Percentiles rank a stretch among this genome's conserved stretches.
Conservation (phyloP, 2,113 vertebrate genomes). For the Panurus biarmicus region DNA sequence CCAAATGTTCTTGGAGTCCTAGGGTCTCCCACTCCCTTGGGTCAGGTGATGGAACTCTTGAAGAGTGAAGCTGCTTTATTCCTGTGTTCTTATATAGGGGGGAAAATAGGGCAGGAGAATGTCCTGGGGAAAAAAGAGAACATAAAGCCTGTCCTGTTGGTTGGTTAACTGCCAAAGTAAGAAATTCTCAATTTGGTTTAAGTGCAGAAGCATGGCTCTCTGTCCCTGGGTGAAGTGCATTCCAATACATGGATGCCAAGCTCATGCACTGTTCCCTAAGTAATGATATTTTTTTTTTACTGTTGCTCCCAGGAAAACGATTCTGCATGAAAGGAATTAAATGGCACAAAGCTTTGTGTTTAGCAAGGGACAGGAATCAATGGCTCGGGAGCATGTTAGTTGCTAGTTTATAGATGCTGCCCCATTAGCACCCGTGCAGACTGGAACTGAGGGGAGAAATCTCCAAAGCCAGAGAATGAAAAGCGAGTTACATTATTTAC, state of each 20-base stretch:
- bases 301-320: constrained; percentile 8
- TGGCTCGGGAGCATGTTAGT: background rate
- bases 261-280: constrained; percentile 1
- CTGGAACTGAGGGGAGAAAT: background rate
- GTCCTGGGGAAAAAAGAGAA: background rate
- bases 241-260: background rate
- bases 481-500: background rate
- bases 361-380: constrained; percentile 9
- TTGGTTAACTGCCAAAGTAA: background rate
- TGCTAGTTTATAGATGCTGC: background rate
- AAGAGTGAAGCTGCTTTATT: background rate
- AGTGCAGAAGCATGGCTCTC: background rate
- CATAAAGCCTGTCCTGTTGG: background rate
- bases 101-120: background rate
- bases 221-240: background rate
- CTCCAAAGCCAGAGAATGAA: background rate
- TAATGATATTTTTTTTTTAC: constrained; percentile 20
- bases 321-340: constrained; percentile 31
- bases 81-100: background rate
- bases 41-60: background rate
- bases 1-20: background rate
- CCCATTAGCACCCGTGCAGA: background rate
- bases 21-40: background rate
- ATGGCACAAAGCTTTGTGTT: background rate
- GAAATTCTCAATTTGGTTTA: background rate